Base-by-base conservation (phyloP, 2,113 vertebrate species). In the Formicarius rufipectus region DNA sequence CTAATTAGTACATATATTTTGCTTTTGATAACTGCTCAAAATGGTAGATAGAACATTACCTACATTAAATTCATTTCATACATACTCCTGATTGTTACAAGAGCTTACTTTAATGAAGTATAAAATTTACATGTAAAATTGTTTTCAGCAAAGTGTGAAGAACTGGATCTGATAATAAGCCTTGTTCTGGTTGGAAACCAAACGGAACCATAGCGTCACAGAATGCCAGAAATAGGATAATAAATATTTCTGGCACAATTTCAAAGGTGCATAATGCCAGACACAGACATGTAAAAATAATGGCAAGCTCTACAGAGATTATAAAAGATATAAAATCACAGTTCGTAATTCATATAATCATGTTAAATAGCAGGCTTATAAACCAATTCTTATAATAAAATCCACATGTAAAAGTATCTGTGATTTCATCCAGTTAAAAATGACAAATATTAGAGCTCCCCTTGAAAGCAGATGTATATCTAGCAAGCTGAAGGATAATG, bases 281-380 rank as follows among this genome's bases (percentile, higher is more conserved):
- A 98, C 98, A 97, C 96, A 97, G 98, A 97, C 97, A 98, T 96
- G 97, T 98, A 98, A 98, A 98, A 98, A 90, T 97, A 98, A 98
- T 96, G 95, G 97, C 97, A 98, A 98, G 60, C 96, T 97, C 97
- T 98, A 98, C 96, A 98, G 97, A 98, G 98, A 98, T 98, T 98
- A 98, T 97, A 96, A 97, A 98, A 96, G 94, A 97, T 98, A 98
- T 98, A 98, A 98, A 98, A 97, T 98, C 97, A 97, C 98, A 98
- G 98, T 98, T 98, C 90, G 81, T 98, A 98, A 98, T 98, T 98
- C 97, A 96, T 97, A 97, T 92, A 95, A 97, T 98, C 97, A 98
- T 97, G 97, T 96, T 97, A 98, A 98, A 98, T 97, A 95, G 95
- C 89, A 96, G 95, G 69, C 92, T 96, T 97, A 97, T 97, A 98